Evolutionary conservation across 2,113 vertebrate genomes (phyloP).

Genomic region (Grus americana): DNA sequence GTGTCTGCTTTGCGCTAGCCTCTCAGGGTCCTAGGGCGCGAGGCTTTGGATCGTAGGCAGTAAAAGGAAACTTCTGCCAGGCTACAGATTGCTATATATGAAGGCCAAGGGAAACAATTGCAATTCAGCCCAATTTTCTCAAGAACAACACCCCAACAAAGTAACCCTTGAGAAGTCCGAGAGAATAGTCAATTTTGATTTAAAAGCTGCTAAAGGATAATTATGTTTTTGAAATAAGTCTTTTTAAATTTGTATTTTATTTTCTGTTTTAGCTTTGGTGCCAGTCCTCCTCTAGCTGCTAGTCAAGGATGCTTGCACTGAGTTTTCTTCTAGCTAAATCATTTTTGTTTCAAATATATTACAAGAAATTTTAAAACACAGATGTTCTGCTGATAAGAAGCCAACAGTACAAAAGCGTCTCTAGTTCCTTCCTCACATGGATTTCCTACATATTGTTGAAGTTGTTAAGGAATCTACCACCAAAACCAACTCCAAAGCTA

Average conservation of each 20-base stretch:
- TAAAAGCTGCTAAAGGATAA: not conserved
- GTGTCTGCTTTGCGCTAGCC: not conserved
- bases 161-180: not conserved
- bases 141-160: not conserved
- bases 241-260: not conserved
- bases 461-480: not conserved
- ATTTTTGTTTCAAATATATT: not conserved
- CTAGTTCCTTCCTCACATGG: not conserved
- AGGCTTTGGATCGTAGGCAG: not conserved
- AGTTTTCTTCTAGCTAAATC: not conserved
- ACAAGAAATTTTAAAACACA: not conserved
- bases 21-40: not conserved
- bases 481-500: not conserved
- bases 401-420: not conserved
- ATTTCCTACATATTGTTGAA: not conserved
- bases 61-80: not conserved
- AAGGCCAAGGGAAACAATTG: not conserved
- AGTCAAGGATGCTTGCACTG: not conserved
- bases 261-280: not conserved
- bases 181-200: not conserved
- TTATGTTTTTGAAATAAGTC: not conserved
- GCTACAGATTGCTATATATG: not conserved
- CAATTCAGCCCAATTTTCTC: not conserved
- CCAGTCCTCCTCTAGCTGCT: not conserved
- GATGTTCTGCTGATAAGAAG: not conserved